phyloP scores from a whole-genome alignment of 2,113 vertebrate species.

The Trichechus manatus region DNA sequence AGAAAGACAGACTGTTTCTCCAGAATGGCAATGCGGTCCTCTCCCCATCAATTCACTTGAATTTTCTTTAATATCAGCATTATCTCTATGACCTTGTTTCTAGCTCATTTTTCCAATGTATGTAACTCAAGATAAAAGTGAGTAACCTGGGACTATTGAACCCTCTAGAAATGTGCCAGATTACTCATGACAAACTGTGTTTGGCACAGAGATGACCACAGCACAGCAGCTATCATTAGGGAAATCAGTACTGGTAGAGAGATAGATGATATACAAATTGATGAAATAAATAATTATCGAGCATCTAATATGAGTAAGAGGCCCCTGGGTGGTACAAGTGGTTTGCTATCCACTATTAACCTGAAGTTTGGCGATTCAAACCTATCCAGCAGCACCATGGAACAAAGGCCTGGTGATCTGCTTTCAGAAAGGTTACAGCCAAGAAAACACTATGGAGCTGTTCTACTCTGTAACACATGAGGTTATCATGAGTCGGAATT shows the following conservation, averaged over 20 bases:
- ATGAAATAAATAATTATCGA: not conserved
- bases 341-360: not conserved
- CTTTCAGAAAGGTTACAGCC: not conserved
- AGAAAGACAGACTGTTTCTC: not conserved
- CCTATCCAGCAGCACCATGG: not conserved
- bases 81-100: constrained; percentile 50
- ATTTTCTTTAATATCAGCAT: not conserved
- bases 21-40: not conserved
- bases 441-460: not conserved
- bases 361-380: not conserved
- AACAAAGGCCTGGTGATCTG: not conserved
- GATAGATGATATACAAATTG: not conserved
- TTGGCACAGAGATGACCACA: not conserved
- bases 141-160: not conserved
- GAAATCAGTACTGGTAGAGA: not conserved
- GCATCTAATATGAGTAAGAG: not conserved
- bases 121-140: constrained; percentile 31
- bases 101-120: not conserved
- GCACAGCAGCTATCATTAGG: not conserved
- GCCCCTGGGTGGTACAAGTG: not conserved
- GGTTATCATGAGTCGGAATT: not conserved
- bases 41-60: not conserved
- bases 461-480: not conserved
- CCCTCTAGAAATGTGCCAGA: not conserved
- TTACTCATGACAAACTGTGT: not conserved